Evolutionary conservation across 2,113 vertebrate genomes (phyloP).

Genomic region (Heterotis niloticus): DNA sequence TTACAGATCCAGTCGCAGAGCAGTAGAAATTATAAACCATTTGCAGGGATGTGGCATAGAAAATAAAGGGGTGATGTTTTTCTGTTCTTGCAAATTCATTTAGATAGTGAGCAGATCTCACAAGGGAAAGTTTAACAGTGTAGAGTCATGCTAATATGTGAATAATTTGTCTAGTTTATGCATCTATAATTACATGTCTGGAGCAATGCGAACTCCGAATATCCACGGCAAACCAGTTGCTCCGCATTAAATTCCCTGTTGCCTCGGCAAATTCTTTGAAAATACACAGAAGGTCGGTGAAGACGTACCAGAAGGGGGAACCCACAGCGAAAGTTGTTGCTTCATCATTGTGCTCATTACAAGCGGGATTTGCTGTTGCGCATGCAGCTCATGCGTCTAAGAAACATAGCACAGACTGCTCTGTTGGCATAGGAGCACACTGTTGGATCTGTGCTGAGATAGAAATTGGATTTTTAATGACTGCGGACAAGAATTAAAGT

Average conservation of each 20-base stretch:
- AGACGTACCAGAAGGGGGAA: too few species aligned
- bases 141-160: not conserved
- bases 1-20: too few species aligned
- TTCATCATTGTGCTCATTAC: not conserved
- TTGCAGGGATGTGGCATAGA: not conserved
- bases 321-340: not conserved
- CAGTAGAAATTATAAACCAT: too few species aligned
- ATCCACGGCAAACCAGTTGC: not conserved
- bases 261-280: slow-evolving; percentile 1
- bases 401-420: not conserved
- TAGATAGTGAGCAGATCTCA: not conserved
- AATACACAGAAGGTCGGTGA: not conserved
- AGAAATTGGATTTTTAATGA: not conserved
- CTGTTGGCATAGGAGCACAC: not conserved
- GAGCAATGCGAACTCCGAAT: not conserved
- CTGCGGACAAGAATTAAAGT: not conserved
- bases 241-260: not conserved
- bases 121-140: not conserved
- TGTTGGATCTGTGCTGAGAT: not conserved
- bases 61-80: too few species aligned
- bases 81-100: too few species aligned
- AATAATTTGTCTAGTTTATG: not conserved
- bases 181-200: not conserved
- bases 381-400: not conserved
- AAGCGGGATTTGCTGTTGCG: not conserved